Conservation (phyloP, 2,113 vertebrate species). For the Columba janthina region DNA sequence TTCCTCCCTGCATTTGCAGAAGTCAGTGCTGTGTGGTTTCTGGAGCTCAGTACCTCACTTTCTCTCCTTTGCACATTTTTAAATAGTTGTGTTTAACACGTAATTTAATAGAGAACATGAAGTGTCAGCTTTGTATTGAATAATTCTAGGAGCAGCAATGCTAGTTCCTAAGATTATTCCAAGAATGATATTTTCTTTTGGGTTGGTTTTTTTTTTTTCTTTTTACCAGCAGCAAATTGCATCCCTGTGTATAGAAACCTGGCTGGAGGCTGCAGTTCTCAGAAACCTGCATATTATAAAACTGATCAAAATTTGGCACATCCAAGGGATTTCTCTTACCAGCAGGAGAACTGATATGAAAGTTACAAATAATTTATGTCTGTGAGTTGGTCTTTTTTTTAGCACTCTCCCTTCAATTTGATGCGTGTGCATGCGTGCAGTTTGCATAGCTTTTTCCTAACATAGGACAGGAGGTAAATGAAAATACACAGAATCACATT, state of each 20-base stretch:
- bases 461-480: not conserved
- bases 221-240: fast-evolving
- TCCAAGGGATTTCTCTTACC: not conserved
- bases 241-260: not conserved
- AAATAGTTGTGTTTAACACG: not conserved
- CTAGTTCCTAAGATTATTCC: not conserved
- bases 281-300: not conserved
- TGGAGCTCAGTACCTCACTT: not conserved
- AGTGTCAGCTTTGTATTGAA: not conserved
- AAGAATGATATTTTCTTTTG: not conserved
- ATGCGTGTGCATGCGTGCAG: fast-evolving
- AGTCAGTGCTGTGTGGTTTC: not conserved
- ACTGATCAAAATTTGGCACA: not conserved
- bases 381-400: not conserved
- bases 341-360: not conserved
- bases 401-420: not conserved
- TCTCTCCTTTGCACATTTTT: not conserved
- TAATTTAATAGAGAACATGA: not conserved
- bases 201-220: not conserved
- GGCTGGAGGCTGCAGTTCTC: not conserved
- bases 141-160: not conserved
- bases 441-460: not conserved
- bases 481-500: not conserved
- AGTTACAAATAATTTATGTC: not conserved
- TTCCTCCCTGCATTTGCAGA: fast-evolving